Evolutionary conservation across 2,888 invertebrate species (phyloP), one percentile per base, ranked within the genome.

Genomic region (Ametastegia equiseti): DNA sequence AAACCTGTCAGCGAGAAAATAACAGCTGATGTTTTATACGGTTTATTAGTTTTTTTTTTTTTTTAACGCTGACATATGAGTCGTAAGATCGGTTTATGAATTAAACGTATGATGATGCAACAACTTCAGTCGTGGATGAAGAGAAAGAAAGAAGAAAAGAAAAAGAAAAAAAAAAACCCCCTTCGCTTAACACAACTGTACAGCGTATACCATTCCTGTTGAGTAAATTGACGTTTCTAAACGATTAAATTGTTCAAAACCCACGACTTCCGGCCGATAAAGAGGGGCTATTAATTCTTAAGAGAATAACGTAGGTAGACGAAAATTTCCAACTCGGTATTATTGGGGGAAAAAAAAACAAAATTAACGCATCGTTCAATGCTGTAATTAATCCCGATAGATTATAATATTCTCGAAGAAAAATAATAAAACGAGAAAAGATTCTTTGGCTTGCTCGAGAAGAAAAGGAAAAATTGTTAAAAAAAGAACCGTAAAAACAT

Each of bases 201-300:
- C 30, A 60, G 60, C 60, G 60, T 60, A 60, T 60, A 60, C 60
- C 60, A 60, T 60, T 30, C 23, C 30, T 30, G 15, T 60, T 60
- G 27, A 30, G 30, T 30, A 60, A 30, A 60, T 60, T 30, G 30
- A 15, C 60, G 60, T 60, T 60, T 60, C 67, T 67, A 39, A 67
- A 23, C 11, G 6, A 39, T 27, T 67, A n/a, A 23, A 39, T 19
- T 9, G 19, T 36, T 67, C 36, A 67, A 54, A 67, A 39, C 67
- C 67, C 67, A 67, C 67, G 67, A 67, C 67, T 67, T 67, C 67
- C 67, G 67, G 19, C 19, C 39, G 23, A 23, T 36, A 36, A 67
- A 42, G 9, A 67, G 19, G 15, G 54, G 9, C 23, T 11, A 23
- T 54, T 23, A 9, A 54, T 23, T 54, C 23, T 11, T 23, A 23